A percentile compares a stretch with the other conserved stretches of the same genome.
Conservation (phyloP, 2,888 invertebrate species). For the Noctua janthe region DNA sequence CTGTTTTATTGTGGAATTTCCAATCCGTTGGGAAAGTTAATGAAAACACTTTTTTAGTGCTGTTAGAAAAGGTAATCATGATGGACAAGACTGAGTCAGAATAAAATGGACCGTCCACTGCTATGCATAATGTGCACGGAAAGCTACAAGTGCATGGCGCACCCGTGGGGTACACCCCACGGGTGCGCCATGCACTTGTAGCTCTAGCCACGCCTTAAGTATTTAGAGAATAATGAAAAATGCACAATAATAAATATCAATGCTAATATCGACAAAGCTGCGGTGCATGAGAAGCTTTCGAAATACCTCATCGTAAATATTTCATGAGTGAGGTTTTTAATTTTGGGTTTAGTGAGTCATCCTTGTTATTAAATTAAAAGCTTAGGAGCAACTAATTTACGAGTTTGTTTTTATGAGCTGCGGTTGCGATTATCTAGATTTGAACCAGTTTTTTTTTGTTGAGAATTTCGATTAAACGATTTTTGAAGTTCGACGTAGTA, state of each 20-base stretch:
- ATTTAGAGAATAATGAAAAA: not conserved
- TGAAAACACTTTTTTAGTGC: conserved; percentile 7
- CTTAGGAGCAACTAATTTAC: conserved; percentile 30
- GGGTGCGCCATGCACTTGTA: too few relatives aligned
- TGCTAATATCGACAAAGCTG: not conserved
- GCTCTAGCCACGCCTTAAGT: not conserved
- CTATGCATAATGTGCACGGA: not conserved
- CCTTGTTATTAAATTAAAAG: conserved; percentile 38
- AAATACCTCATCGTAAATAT: conserved; percentile 14
- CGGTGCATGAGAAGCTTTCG: not conserved
- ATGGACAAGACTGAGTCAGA: conserved; percentile 1
- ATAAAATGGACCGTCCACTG: not conserved
- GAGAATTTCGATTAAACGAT: not conserved
- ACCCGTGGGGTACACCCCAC: too few relatives aligned
- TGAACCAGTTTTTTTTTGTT: conserved; percentile 15
- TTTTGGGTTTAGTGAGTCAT: conserved; percentile 42
- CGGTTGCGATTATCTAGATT: conserved; percentile 41
- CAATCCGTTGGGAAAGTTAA: conserved; percentile 40
- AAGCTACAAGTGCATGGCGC: too few relatives aligned
- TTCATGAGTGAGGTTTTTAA: conserved; percentile 7
- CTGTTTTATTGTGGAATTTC: conserved; percentile 29
- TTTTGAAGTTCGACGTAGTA: conserved; percentile 20
- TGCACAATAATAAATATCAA: not conserved
- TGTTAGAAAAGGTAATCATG: conserved; percentile 5
- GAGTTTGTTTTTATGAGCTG: conserved; percentile 58